Base-by-base conservation (phyloP, 2,797 vertebrate genomes). In the Anas flavirostris region DNA sequence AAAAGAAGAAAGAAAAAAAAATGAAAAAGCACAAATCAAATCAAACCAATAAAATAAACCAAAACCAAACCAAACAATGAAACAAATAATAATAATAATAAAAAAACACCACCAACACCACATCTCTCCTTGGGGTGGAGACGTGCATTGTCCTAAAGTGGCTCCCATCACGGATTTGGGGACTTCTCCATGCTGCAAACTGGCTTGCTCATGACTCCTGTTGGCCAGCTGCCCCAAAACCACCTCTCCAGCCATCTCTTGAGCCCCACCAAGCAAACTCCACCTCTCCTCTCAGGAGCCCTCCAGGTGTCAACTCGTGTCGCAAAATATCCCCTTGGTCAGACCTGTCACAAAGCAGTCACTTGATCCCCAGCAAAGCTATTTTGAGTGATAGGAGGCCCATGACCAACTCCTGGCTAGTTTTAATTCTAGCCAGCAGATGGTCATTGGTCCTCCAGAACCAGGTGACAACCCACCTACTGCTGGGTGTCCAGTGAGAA, bases 351-450 rank as follows among this genome's bases (percentile, higher is more conserved):
- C 28, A 14, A 23, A 16, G 43, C 21, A 3, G 55, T 35, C 41
- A 26, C 46, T 26, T 60, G 39, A 43, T 23, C 23, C 48, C 26
- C 41, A 39, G 66, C 22, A 70, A 59, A n/a, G n/a, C 21, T 72
- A 19, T 50, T 50, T 73, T 5, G 12, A 52, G 26, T 18, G 41
- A 22, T 8, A 14, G 18, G 37, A 39, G 28, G 23, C 41, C 64
- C 46, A n/a, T 6, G 25, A 25, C 29, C 1, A 3, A 39, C 1
- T 3, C 21, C 12, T 46, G 25, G 16, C 22, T 7, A 39, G 7
- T 82, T 72, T 78, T 72, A 60, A 29, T 78, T 43, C 72, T 55
- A 46, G 22, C 9, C 0, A 3, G 35, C 35, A 69, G 63, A 26
- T 58, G 63, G 63, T 13, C 48, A 50, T 11, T 18, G 35, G 25